Evolutionary conservation across 2,888 invertebrate species (phyloP), one percentile per base, ranked within the genome.

Genomic region (Cataglyphis albicans): DNA sequence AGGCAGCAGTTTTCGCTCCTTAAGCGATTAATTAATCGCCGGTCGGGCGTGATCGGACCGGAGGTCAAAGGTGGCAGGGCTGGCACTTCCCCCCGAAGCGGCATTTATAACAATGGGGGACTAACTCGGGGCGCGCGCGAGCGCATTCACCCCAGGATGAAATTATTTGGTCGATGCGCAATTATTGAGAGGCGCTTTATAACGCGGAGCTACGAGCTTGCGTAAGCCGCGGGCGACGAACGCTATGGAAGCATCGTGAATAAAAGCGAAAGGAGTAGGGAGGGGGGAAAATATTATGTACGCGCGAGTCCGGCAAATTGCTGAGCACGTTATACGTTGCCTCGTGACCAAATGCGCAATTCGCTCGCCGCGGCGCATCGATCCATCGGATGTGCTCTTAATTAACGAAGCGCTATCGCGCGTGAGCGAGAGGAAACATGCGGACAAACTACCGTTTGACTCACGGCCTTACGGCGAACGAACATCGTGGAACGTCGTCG

Each of bases 151-250:
- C 18, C 55, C n/a, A 82, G 83, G 85, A 89, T 89, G 88, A 85
- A 89, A 89, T 89, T 89, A 89, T 89, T 89, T 89, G 89, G 89
- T 89, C 86, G 86, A 84, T 89, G 89, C 88, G 85, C 89, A 89
- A 89, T 89, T 89, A 89, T 88, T 89, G 88, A 88, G 89, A 85
- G 82, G 72, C 76, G 89, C 88, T 89, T 88, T 89, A 88, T 88
- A 89, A 87, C 88, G 84, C 72, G 82, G 57, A 44, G 48, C n/a
- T 84, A 7, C 3, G 35, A 35, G 87, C 86, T 82, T 83, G 87
- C 76, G 87, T 85, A 84, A 84, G 85, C 89, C 87, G 82, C 87
- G 76, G 81, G 86, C 89, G 83, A 82, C n/a, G 59, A 52, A 52
- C 44, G 35, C 5, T 21, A 55, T 21, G 15, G 68, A 82, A 82